Conservation (phyloP, 2,797 vertebrate genomes). For the Harpagifer antarcticus region DNA sequence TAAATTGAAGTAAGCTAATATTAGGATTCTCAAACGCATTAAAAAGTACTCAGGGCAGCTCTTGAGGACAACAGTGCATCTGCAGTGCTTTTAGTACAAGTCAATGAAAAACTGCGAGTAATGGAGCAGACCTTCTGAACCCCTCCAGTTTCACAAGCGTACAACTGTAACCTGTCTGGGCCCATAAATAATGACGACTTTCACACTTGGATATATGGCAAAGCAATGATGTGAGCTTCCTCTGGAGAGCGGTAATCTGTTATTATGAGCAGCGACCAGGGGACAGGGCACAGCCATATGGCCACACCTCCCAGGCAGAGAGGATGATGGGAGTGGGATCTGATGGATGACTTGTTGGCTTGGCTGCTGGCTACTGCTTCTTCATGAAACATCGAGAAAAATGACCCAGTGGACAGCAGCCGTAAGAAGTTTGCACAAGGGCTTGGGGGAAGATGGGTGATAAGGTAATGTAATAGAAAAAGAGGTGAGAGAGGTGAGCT, state of each 20-base stretch:
- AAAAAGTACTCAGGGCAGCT: slow-evolving; percentile 6
- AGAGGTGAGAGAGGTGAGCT: slow-evolving; percentile 29
- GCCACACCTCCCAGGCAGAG: slow-evolving; percentile 76
- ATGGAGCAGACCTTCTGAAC: slow-evolving; percentile 53
- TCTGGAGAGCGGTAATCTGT: slow-evolving; percentile 78
- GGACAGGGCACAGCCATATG: slow-evolving; percentile 63
- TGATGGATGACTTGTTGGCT: slow-evolving; percentile 79
- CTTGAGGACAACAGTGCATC: slow-evolving; percentile 24
- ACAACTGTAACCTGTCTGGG: slow-evolving; percentile 73
- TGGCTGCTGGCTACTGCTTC: slow-evolving; percentile 65
- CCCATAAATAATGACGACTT: slow-evolving; percentile 74
- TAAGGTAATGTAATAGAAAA: slow-evolving; percentile 45
- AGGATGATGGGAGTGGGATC: slow-evolving; percentile 62
- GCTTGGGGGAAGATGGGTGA: slow-evolving; percentile 38
- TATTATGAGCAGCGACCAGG: slow-evolving; percentile 71
- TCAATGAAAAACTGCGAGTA: slow-evolving; percentile 55
- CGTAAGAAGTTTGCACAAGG: slow-evolving; percentile 55
- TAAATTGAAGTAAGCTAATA: slow-evolving; percentile 24
- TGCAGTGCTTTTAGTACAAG: slow-evolving; percentile 39
- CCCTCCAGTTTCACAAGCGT: slow-evolving; percentile 61
- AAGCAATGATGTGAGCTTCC: slow-evolving; percentile 77
- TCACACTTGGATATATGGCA: slow-evolving; percentile 74
- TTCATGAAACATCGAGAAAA: slow-evolving; percentile 68
- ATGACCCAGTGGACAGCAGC: slow-evolving; percentile 56
- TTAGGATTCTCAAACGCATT: slow-evolving; percentile 17